These are phyloP conservation scores for Polypterus senegalus DNA, from an alignment of 2,113 vertebrate species.

Conservation along the genomic window DNA sequence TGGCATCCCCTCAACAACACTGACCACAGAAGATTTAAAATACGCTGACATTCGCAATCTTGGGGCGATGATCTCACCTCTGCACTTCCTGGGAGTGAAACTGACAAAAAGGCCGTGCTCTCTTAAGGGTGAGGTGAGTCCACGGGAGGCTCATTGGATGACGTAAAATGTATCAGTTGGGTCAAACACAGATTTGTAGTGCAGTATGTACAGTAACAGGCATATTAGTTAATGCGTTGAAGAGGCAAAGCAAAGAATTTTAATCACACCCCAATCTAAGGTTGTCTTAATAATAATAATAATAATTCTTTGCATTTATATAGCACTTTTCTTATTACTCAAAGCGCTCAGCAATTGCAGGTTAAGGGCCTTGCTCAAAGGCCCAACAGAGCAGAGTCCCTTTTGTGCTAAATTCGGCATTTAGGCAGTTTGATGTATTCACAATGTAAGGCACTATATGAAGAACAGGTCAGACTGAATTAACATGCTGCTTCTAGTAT, in stretches of 20 bases:
- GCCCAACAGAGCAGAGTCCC: too few relatives aligned
- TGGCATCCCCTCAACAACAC: conserved; percentile 70
- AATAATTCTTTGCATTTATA: too few relatives aligned
- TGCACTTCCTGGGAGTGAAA: conserved; percentile 81
- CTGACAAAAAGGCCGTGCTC: conserved; percentile 72
- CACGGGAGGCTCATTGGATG: background rate
- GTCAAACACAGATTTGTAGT: background rate
- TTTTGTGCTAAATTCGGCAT: too few relatives aligned
- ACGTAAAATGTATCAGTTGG: background rate
- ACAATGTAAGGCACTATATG: too few relatives aligned
- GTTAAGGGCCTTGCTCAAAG: too few relatives aligned
- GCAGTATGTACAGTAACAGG: background rate
- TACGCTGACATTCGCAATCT: conserved; percentile 78
- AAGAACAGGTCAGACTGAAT: too few relatives aligned
- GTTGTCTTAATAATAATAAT: too few relatives aligned
- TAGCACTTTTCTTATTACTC: too few relatives aligned
- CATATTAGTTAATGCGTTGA: conserved; percentile 18
- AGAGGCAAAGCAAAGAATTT: conserved; percentile 27
- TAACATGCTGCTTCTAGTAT: too few relatives aligned
- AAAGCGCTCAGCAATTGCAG: too few relatives aligned
- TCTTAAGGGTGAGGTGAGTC: conserved; percentile 78
- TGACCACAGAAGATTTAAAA: conserved; percentile 71
- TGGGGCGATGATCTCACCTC: conserved; percentile 73
- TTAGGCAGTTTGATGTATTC: too few relatives aligned
- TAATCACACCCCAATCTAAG: conserved; percentile 8